Evolutionary conservation across 1,140 invertebrate genomes (phyloP), one percentile per base, ranked within the genome.

Genomic region (Ephestia elutella): DNA sequence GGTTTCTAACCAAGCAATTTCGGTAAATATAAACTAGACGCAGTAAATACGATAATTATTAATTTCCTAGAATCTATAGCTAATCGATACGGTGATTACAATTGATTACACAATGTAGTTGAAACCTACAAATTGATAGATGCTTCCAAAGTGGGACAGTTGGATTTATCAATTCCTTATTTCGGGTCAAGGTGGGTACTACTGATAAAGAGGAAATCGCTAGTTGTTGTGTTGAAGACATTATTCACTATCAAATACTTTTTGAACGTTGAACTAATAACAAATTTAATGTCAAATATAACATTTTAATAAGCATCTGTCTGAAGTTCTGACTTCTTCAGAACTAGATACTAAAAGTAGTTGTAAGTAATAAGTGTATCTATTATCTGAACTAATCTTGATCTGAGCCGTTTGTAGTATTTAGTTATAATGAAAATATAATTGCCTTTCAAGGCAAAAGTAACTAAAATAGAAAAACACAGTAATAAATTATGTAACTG

Each of bases 131-230:
- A 44, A 2, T 44, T 15, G 15, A 55, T 55, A 44, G 19, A 38
- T 38, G 9, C 32, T 15, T 20, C 18, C 2, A 11, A 59, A 59
- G 44, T 63, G 10, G 57, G 57, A n/a, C 61, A 50, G 32, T 59
- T 59, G 10, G 21, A n/a, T 15, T 63, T 60, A 65, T 65, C 63
- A 57, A 60, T 60, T 65, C 35, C 18, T 54, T 44, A 11, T 54
- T 56, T 60, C 62, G 54, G 70, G 69, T 74, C 74, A 77, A 77
- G 71, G 71, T 67, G 10, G 13, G 2, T 2, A 15, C 13, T 3
- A 44, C 38, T 44, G 38, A 44, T 44, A 44, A 44, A 44, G 38
- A 32, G 30, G 30, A 32, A 32, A 32, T 32, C 4, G 30, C 30
- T 32, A 32, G 30, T 32, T 32, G 30, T 32, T 32, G 30, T 32